phyloP scores from a whole-genome alignment of 2,113 vertebrate species.

The Heliornis fulica region DNA sequence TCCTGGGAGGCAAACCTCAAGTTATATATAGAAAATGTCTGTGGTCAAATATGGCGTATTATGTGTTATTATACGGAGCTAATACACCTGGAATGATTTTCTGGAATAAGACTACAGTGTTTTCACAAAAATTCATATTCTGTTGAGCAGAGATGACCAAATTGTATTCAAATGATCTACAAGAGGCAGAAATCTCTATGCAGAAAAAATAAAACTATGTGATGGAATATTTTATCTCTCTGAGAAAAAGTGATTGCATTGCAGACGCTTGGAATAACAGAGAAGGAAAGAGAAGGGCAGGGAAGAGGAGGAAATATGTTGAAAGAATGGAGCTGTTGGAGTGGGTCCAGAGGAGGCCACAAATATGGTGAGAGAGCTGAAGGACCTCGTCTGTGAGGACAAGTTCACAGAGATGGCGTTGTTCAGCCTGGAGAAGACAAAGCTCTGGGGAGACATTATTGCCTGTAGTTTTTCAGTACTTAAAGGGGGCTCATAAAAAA shows the following conservation, averaged over 20 bases:
- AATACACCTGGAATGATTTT: not conserved
- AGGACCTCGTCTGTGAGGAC: not conserved
- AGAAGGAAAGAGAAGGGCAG: not conserved
- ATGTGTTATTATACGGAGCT: not conserved
- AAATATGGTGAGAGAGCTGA: not conserved
- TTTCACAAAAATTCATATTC: not conserved
- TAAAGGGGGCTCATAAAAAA: not conserved
- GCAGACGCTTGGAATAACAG: not conserved
- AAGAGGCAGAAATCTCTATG: not conserved
- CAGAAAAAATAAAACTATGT: not conserved
- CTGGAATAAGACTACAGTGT: not conserved
- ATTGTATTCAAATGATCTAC: not conserved
- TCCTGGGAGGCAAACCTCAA: not conserved
- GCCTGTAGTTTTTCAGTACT: fast-evolving
- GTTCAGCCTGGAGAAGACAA: not conserved
- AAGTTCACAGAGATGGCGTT: not conserved
- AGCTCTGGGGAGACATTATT: fast-evolving
- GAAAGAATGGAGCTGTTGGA: not conserved
- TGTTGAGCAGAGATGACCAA: not conserved
- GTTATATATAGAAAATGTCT: not conserved
- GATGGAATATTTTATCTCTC: not conserved
- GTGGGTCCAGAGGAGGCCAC: fast-evolving
- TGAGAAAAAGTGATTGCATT: not conserved
- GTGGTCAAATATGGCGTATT: not conserved
- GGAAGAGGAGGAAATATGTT: not conserved